A percentile compares a stretch with the other conserved stretches of the same genome.
phyloP scores from a whole-genome alignment of 1,140 invertebrate species.

The Patella vulgata region DNA sequence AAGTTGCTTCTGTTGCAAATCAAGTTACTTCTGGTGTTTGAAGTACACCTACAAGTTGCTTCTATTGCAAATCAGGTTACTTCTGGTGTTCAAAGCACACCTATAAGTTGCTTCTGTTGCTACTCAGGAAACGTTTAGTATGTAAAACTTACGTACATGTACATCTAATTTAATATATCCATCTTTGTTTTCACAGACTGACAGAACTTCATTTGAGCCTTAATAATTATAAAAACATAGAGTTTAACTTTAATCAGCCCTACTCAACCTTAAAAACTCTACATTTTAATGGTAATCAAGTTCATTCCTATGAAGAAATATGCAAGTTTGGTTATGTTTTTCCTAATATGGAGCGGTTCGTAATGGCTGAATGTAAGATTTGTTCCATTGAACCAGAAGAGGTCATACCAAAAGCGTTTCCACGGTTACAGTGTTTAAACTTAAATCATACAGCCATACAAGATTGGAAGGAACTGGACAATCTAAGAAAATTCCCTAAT shows the following conservation, averaged over 20 bases:
- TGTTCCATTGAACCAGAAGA: conserved; percentile 12
- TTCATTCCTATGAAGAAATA: conserved; percentile 83
- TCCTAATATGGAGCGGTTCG: conserved; percentile 83
- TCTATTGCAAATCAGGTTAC: no score
- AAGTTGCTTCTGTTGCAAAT: no score
- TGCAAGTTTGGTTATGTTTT: conserved; percentile 81
- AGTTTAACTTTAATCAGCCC: conserved; percentile 70
- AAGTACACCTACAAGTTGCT: no score
- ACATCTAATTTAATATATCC: no score
- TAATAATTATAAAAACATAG: conserved; percentile 79
- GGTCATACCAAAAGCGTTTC: conserved; percentile 65
- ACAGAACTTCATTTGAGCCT: conserved; percentile 91
- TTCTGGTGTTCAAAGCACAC: no score
- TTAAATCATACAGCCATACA: conserved; percentile 83
- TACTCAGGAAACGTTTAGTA: no score
- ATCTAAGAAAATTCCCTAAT: conserved; percentile 81
- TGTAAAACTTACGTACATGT: no score
- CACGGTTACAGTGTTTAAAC: conserved; percentile 81
- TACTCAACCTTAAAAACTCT: conserved; percentile 37
- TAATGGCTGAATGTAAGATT: conserved; percentile 82
- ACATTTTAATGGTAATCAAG: conserved; percentile 72
- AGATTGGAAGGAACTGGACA: conserved; percentile 88
- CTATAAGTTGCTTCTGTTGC: no score
- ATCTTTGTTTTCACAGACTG: conserved; percentile 68
- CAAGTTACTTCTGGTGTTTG: no score